Evolutionary conservation across 2,113 vertebrate species (phyloP), one percentile per base, ranked within the genome.

Genomic region (Podarcis muralis): DNA sequence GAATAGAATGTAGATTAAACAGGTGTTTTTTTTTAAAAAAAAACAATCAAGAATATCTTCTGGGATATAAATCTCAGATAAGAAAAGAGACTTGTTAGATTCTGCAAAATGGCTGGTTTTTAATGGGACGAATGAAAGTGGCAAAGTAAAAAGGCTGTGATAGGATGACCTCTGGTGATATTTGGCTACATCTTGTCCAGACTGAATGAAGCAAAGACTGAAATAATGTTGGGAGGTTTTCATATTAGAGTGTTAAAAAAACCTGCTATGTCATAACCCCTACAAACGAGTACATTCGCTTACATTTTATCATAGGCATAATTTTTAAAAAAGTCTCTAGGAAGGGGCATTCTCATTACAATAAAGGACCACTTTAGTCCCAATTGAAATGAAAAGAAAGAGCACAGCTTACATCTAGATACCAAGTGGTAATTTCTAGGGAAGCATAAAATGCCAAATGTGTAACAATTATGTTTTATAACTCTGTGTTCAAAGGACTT

Each of bases 311-410:
- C 89, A 91, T 91, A 7, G 0, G 87, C 92, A 91, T 96, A 96
- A 97, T 97, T 97, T 96, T 5, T 95, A 93, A 92, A 93, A 92
- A 93, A 95, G 91, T 94, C 96, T 96, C 93, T 95, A 92, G 95
- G 94, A 97, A 97, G 95, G 95, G 96, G 95, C 94, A 95, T 91
- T 96, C 95, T 96, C 95, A 95, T 97, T 96, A 96, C 76, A 92
- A 93, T 84, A 81, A 92, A 96, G 92, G 94, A 94, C 96, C 96
- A 95, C 96, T 97, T 96, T 94, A 96, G 94, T 94, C 89, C 92
- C 94, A 94, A 96, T 92, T 93, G 95, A 97, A 97, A 95, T 93
- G 89, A 94, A 95, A 95, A 96, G 95, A 91, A 92, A 94, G 90
- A 90, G 81, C 88, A 86, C 6, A 93, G 91, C 95, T 91, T 91